Base-by-base conservation (phyloP, 2,888 invertebrate species). In the Monopis laevigella region DNA sequence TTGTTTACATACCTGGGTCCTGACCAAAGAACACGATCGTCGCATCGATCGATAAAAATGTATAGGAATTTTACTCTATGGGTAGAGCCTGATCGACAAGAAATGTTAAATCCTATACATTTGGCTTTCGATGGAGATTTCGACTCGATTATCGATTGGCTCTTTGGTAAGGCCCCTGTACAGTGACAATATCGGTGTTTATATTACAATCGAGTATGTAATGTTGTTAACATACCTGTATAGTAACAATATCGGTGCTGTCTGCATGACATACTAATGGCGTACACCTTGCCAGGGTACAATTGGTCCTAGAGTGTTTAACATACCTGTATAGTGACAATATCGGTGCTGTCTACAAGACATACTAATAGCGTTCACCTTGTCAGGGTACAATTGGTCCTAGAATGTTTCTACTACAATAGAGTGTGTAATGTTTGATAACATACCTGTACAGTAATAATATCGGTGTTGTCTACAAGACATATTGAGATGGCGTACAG, bases 191-290 rank as follows among this genome's bases (percentile, higher is more conserved):
- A n/a, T n/a, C n/a, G n/a, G n/a, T n/a, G n/a, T 21, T 21, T 5
- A 5, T 8, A 21, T 7, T 21, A 21, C 24, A 21, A 21, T 21
- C 5, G 8, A 21, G 8, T 7, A 8, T 7, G 24, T 8, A 8
- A 8, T 21, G 29, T 6, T 11, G 11, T 5, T 11, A 6, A 29
- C 14, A 5, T 51, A 78, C 81, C 77, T 78, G 74, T 51, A 84
- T 84, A 14, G 82, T 68, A 39, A 87, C 83, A 45, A 94, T 92
- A 44, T 86, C 85, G 14, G 84, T 82, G 72, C 96, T 96, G 66
- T 93, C 93, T 36, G 96, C 92, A 0, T 45, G 86, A 84, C 90
- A 91, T 91, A 48, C 91, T 89, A 50, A 94, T 86, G 7, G 90
- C 92, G 71, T 88, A 92, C 39, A 92, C 86, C 0, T 88, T 84